Evolutionary conservation across 1,140 invertebrate species (phyloP), one percentile per base, ranked within the genome.

Genomic region (Portunus trituberculatus): DNA sequence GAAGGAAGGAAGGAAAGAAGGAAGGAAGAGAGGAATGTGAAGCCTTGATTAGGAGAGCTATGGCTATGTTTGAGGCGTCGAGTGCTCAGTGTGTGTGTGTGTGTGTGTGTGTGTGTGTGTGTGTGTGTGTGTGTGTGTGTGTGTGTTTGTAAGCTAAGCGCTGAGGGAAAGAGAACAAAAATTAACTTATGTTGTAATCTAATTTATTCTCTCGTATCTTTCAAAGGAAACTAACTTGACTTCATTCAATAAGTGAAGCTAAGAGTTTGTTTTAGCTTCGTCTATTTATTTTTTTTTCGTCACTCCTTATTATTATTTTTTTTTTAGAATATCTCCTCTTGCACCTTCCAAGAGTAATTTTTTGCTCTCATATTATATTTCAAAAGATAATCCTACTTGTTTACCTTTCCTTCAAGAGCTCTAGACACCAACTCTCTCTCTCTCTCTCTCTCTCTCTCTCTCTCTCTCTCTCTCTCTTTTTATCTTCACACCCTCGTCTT

Each of bases 391-490:
- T 59, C 8, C 16, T 59, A 10, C 16, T 20, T 59, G 52, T 59
- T 59, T 59, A 59, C 52, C 52, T 59, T 59, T 14, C 52, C 52
- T 59, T 59, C 12, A 20, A 59, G 52, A 20, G 0, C 52, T 59
- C 52, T 14, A 52, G 48, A 14, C 6, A 52, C 48, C 48, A 6
- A 52, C 28, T 86, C 28, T 39, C 83, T 86, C 28, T 86, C 83
- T 86, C 83, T 86, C 83, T 86, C 83, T 86, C 83, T 86, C 83
- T 31, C 32, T 86, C 83, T 39, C 83, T 86, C 28, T 20, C 20
- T 76, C 20, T 76, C 59, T 76, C 48, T 14, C 14, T 20, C 20
- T 59, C 8, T 10, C 0, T 10, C 52, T 59, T 59, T 20, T 20
- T 59, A 16, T 59, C 52, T 12, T 10, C 10, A 59, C 52, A 16